Evolutionary conservation across 2,888 invertebrate genomes (phyloP).

Genomic region (Smittia sp.): DNA sequence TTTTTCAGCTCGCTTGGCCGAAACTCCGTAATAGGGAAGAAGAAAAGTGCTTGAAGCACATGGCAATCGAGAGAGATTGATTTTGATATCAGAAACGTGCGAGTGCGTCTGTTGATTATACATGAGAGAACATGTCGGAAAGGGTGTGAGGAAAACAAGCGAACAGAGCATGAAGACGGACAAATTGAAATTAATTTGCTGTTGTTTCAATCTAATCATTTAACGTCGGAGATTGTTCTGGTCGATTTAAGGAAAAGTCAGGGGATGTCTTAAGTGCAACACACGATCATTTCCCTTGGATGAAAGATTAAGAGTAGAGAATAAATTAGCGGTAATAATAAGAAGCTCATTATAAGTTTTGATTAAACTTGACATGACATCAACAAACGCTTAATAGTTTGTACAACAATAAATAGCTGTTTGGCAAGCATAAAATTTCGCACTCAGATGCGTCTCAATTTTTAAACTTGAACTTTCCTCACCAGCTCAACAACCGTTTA

Average conservation of each 20-base stretch:
- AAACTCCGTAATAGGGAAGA: neutral
- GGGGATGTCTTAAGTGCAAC: neutral
- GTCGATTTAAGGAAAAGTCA: constrained; percentile 14
- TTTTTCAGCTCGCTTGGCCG: neutral
- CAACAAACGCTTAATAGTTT: too few relatives aligned
- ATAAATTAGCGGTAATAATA: too few relatives aligned
- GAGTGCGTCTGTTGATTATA: constrained; percentile 19
- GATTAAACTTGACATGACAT: too few relatives aligned
- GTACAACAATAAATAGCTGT: too few relatives aligned
- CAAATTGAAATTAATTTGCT: constrained; percentile 39
- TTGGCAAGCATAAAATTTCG: too few relatives aligned
- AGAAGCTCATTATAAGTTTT: too few relatives aligned
- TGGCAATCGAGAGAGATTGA: neutral
- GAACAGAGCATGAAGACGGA: neutral
- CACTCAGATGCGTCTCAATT: too few relatives aligned
- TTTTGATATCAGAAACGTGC: constrained; percentile 26
- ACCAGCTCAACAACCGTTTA: too few relatives aligned
- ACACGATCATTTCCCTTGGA: too few relatives aligned
- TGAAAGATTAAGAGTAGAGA: too few relatives aligned
- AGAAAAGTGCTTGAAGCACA: neutral
- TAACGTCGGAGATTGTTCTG: constrained; percentile 26
- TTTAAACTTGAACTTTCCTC: too few relatives aligned
- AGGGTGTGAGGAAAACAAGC: too few relatives aligned
- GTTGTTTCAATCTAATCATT: constrained; percentile 31
- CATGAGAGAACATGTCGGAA: neutral